These are phyloP conservation scores for Hypercompe scribonia DNA, from an alignment of 2,888 invertebrate genomes.

Conservation along the genomic window DNA sequence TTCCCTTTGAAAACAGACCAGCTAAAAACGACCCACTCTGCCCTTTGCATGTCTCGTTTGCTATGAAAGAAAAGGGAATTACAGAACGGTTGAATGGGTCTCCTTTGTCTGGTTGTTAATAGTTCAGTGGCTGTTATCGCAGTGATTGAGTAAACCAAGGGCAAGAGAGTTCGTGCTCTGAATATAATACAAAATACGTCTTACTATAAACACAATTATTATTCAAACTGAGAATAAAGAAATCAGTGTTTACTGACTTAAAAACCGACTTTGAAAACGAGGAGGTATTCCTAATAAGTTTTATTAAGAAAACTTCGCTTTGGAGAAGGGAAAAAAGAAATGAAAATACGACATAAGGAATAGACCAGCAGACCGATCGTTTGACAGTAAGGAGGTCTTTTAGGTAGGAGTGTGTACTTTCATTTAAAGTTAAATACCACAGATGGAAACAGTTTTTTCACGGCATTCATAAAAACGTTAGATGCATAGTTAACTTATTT, in stretches of 20 bases:
- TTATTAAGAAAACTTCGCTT: too few species aligned
- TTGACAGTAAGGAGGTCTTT: too few species aligned
- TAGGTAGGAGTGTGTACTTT: too few species aligned
- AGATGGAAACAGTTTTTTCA: too few species aligned
- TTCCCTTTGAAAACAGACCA: slow-evolving; percentile 53
- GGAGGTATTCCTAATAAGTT: neutral
- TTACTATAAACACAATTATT: slow-evolving; percentile 52
- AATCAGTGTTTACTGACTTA: slow-evolving; percentile 41
- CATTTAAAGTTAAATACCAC: too few species aligned
- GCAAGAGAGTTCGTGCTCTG: slow-evolving; percentile 61
- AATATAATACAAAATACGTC: slow-evolving; percentile 60
- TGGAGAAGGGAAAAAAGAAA: too few species aligned
- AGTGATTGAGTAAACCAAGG: slow-evolving; percentile 63
- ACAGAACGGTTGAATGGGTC: slow-evolving; percentile 20
- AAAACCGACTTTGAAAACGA: neutral
- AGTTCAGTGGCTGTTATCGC: slow-evolving; percentile 53
- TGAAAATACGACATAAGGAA: too few species aligned
- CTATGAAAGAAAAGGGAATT: slow-evolving; percentile 16
- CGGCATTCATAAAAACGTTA: too few species aligned
- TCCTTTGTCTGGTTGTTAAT: slow-evolving; percentile 40
- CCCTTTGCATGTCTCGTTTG: slow-evolving; percentile 22
- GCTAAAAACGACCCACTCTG: slow-evolving; percentile 37
- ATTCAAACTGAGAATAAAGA: slow-evolving; percentile 45
- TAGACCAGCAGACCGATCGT: too few species aligned
- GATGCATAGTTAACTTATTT: too few species aligned